Percentiles rank a stretch among this genome's conserved stretches.
Evolutionary conservation across 2,113 vertebrate genomes (phyloP).

Genomic region (Chloropsis cyanopogon): DNA sequence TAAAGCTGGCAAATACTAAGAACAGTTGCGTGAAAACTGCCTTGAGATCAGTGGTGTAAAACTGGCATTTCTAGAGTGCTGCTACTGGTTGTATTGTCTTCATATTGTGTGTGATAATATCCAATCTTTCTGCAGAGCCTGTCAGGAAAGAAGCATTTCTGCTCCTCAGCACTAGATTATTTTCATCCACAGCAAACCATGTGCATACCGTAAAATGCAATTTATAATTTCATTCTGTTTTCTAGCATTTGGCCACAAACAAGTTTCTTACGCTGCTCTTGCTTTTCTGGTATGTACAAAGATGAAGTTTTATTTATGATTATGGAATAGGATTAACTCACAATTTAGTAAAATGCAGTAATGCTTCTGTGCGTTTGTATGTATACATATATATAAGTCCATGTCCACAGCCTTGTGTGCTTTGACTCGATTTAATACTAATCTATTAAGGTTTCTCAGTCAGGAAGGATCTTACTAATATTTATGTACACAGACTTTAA

Average conservation of each 20-base stretch:
- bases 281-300: slow-evolving; percentile 77
- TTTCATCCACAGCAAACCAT: neutral
- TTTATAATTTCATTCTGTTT: slow-evolving; percentile 54
- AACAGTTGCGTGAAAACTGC: neutral
- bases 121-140: neutral
- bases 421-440: neutral
- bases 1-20: neutral
- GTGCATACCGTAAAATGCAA: neutral
- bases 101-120: neutral
- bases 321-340: neutral
- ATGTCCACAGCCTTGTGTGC: neutral
- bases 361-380: neutral
- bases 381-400: neutral
- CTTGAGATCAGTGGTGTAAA: neutral
- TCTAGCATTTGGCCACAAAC: slow-evolving; percentile 76
- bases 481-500: neutral
- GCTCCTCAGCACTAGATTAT: neutral
- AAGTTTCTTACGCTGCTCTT: slow-evolving; percentile 72
- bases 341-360: neutral
- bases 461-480: neutral
- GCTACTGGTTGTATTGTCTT: neutral
- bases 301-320: neutral
- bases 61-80: neutral
- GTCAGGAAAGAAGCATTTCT: neutral
- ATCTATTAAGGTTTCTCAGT: neutral